Base-by-base conservation (phyloP, 1,140 invertebrate genomes). In the Cotesia glomerata region DNA sequence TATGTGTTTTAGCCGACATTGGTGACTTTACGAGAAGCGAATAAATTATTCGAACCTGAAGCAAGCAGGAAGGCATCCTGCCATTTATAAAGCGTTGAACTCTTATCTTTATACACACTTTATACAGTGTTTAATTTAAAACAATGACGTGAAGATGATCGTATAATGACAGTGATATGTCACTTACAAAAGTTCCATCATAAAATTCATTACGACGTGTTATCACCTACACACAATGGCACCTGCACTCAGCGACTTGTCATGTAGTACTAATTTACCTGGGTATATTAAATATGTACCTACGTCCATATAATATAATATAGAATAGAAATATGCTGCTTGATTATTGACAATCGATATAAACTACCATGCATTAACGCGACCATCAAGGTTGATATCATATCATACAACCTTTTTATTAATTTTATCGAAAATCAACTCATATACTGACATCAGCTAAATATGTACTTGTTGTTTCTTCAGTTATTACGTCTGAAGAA, bases 281-380 rank as follows among this genome's bases (percentile, higher is more conserved):
- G 18, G 36, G 13, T 11, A 11, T 8, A 45, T 45, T 7, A 45
- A 45, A 45, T 45, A 45, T 45, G 39, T 7, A 34, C 62, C 34
- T 58, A 51, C 45, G n/a, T 59, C 36, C 36, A 64, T 64, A 45
- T 45, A 34, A 18, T 9, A 45, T 45, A 45, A 64, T 64, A 45
- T 45, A 34, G 11, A 4, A 45, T 45, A 45, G 7, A 45, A 45
- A 72, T 69, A 52, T 45, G 39, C 34, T 52, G 16, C 74, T 82
- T 84, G 83, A 85, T 84, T 86, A 85, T 86, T 83, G 81, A 85
- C 82, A 84, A 86, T 85, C 84, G 75, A 86, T 86, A 85, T 68
- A 52, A 51, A 63, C 16, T 34, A 70, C 49, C 54, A 68, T 34
- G 58, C 59, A 39, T 52, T 68, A 14, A 61, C 58, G 67, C 52